phyloP scores from a whole-genome alignment of 2,797 vertebrate species.

The Anisognathus igniventris region DNA sequence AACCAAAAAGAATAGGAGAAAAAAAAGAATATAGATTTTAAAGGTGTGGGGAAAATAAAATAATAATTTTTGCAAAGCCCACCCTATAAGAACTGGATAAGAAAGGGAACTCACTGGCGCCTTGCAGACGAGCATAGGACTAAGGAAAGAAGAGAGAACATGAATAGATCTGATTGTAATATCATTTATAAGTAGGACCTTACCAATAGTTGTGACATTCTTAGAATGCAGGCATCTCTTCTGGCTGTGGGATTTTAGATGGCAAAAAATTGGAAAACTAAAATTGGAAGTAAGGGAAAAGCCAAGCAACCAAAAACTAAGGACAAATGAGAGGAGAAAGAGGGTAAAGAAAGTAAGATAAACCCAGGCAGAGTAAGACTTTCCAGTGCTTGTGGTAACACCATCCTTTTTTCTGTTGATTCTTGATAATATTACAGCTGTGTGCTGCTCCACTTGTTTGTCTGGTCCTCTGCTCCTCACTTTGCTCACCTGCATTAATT shows the following conservation, averaged over 20 bases:
- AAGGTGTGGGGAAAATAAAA: not conserved
- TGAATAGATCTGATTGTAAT: not conserved
- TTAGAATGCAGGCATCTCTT: not conserved
- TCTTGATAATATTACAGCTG: not conserved
- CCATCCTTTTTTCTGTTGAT: not conserved
- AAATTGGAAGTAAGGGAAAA: not conserved
- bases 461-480: not conserved
- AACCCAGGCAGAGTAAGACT: not conserved
- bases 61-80: not conserved
- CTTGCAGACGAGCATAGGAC: not conserved
- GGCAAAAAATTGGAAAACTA: not conserved
- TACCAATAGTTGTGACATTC: not conserved
- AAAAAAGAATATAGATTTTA: not conserved
- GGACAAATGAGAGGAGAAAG: not conserved
- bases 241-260: not conserved
- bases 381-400: not conserved
- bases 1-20: not conserved
- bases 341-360: not conserved
- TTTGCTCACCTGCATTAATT: not conserved
- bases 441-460: accelerated
- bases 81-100: not conserved
- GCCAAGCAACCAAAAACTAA: accelerated
- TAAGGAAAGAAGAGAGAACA: not conserved
- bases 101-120: not conserved
- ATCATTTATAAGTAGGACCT: not conserved